Conservation (phyloP, 1,140 invertebrate species). For the Eupristina koningsbergeri region DNA sequence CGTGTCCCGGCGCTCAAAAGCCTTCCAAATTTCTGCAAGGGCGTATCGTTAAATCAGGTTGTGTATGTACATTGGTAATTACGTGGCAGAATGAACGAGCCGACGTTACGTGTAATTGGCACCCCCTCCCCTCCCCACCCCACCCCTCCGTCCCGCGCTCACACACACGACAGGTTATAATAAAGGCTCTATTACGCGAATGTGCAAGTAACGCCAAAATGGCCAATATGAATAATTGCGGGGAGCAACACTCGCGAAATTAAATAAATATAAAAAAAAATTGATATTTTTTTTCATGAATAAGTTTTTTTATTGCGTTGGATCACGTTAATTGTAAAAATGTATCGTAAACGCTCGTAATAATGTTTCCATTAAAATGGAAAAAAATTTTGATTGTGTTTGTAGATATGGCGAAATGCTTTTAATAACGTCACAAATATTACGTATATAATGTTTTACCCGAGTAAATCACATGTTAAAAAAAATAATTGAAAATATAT, state of each 20-base stretch:
- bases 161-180: constrained; percentile 5
- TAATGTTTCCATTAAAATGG: background rate
- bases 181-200: constrained; percentile 38
- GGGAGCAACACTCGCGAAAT: background rate
- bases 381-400: background rate
- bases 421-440: background rate
- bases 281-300: background rate
- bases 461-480: background rate
- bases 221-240: background rate
- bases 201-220: background rate
- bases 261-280: background rate
- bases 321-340: background rate
- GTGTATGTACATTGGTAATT: constrained; percentile 47
- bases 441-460: background rate
- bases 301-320: background rate
- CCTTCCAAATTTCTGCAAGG: constrained; percentile 22
- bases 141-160: too few species aligned
- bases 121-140: too few species aligned
- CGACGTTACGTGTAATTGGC: constrained; percentile 42
- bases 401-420: background rate
- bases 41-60: constrained; percentile 25
- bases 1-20: background rate
- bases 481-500: background rate
- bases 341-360: background rate
- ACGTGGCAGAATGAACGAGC: constrained; percentile 39